phyloP scores from a whole-genome alignment of 2,113 vertebrate genomes.

The Myotis brandtii region DNA sequence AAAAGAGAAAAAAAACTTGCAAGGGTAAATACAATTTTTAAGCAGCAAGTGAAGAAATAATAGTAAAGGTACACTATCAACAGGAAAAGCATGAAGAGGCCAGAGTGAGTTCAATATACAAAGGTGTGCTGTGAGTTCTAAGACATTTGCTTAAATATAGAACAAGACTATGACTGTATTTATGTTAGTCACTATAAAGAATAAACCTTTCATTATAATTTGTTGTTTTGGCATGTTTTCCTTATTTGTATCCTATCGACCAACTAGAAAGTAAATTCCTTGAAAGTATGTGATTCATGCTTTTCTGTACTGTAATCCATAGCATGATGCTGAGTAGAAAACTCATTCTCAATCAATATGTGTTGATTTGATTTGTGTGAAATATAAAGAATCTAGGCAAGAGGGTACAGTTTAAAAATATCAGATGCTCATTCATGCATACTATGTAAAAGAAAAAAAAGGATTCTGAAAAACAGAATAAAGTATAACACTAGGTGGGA shows the following conservation, averaged over 20 bases:
- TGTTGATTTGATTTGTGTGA: conserved; percentile 18
- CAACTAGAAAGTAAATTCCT: conserved; percentile 22
- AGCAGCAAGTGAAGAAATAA: conserved; percentile 25
- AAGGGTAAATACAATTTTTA: conserved; percentile 51
- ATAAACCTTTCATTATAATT: conserved; percentile 26
- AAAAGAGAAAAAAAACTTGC: conserved; percentile 27
- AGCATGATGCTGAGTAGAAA: conserved; percentile 31
- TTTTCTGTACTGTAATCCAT: conserved; percentile 22
- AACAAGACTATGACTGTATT: background rate
- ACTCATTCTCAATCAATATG: conserved; percentile 43
- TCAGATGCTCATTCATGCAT: background rate
- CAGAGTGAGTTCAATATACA: background rate
- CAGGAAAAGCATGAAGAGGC: background rate
- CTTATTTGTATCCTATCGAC: conserved; percentile 1
- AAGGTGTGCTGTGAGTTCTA: background rate
- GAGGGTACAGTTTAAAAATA: conserved; percentile 24
- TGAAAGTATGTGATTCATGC: background rate
- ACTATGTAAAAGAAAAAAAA: conserved; percentile 45
- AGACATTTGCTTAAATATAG: background rate
- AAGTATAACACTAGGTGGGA: background rate
- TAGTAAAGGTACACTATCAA: background rate
- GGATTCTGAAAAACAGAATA: conserved; percentile 31
- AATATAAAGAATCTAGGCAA: conserved; percentile 31
- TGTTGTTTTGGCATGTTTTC: background rate
- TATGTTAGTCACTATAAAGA: background rate